Evolutionary conservation across 2,888 invertebrate species (phyloP), one percentile per base, ranked within the genome.

Genomic region (Heliconius erato): DNA sequence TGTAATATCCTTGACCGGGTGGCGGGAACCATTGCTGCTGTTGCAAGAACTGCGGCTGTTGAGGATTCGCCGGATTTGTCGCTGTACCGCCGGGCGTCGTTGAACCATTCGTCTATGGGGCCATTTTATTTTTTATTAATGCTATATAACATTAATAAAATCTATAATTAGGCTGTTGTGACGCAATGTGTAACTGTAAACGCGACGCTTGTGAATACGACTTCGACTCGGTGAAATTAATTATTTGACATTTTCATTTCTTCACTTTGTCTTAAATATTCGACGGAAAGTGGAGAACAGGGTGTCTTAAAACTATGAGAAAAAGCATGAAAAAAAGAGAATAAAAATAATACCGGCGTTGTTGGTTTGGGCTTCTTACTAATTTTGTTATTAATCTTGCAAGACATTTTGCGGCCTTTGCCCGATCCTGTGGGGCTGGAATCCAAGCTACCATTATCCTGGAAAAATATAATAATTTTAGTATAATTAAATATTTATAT

Each of bases 361-460:
- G 94, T 93, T 90, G 95, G 92, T 94, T 94, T 95, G 88, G 94
- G 94, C 95, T 95, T 94, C 95, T 92, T 89, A 72, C 86, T 86
- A 93, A 86, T 86, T 87, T 89, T 93, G 90, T 96, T 97, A 86
- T 94, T 96, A 92, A 92, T 95, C 91, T 96, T 90, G 92, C 96
- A 90, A 88, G 96, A 92, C 81, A 93, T 92, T 82, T 93, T 92
- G 54, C 96, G 96, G 1, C 93, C 91, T 88, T 96, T 96, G 14
- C 96, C 96, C 2, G 96, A 94, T n/a, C 96, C 96, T 0, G 97
- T 96, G 0, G 89, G 97, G 84, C 97, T 97, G 89, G 97, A 98
- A 89, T 97, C 98, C 88, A 96, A 96, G 87, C 96, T 97, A 85
- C 96, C 97, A 89, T 96, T 96, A 88, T 97, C 94, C 96, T 96